phyloP scores from a whole-genome alignment of 1,140 invertebrate species.

The Muscidifurax raptorellus region DNA sequence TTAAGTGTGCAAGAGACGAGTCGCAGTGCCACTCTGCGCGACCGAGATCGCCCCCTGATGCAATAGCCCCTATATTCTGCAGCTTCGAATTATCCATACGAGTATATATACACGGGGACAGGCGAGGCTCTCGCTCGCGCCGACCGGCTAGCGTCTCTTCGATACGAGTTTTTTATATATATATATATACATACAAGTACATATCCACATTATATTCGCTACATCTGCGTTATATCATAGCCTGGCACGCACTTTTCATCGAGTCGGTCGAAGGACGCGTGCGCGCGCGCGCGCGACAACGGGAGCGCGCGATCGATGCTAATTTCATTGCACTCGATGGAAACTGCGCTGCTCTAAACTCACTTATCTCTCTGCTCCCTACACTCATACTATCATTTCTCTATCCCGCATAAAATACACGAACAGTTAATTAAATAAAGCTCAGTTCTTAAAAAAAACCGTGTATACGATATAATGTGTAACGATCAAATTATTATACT shows the following conservation, averaged over 20 bases:
- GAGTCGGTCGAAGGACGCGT: slow-evolving; percentile 65
- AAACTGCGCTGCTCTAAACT: slow-evolving; percentile 64
- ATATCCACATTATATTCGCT: not conserved
- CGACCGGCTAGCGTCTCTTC: not conserved
- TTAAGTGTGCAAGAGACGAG: not conserved
- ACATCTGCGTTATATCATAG: not conserved
- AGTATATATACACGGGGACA: not conserved
- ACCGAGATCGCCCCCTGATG: not conserved
- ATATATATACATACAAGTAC: not conserved
- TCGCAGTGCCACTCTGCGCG: not conserved
- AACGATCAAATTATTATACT: slow-evolving; percentile 59
- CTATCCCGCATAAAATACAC: slow-evolving; percentile 22
- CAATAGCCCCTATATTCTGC: not conserved
- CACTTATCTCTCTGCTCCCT: not conserved
- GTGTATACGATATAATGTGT: slow-evolving; percentile 61
- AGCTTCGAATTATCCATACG: not conserved
- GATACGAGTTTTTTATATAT: too few species aligned
- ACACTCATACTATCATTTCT: not conserved
- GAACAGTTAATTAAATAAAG: slow-evolving; percentile 41
- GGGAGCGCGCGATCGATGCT: slow-evolving; percentile 3
- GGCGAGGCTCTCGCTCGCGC: slow-evolving; percentile 8
- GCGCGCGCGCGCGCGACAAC: not conserved
- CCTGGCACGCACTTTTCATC: slow-evolving; percentile 71
- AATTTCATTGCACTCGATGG: slow-evolving; percentile 67
- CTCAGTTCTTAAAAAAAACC: slow-evolving; percentile 36